These are phyloP conservation scores for Hippoglossus stenolepis DNA, from an alignment of 2,113 vertebrate species.

Conservation along the genomic window DNA sequence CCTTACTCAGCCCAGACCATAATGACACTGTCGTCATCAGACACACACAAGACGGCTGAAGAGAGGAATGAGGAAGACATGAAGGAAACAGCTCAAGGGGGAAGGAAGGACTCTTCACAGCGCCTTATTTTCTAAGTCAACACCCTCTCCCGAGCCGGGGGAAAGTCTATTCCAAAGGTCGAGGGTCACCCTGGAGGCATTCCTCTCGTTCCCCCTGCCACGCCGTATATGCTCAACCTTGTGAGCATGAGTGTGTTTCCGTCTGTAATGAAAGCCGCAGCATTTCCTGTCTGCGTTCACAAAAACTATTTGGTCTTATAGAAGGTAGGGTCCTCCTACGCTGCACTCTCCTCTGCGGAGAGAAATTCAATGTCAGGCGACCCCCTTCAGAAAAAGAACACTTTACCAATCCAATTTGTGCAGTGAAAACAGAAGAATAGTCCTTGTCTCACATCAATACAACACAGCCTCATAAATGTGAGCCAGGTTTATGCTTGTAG, in stretches of 20 bases:
- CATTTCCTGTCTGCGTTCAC: constrained; percentile 2
- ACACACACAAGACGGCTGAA: constrained; percentile 39
- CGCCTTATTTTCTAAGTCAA: constrained; percentile 78
- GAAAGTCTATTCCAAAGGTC: constrained; percentile 78
- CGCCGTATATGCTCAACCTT: constrained; percentile 39
- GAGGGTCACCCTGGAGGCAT: constrained; percentile 75
- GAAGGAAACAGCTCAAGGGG: constrained; percentile 64
- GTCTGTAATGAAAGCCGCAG: constrained; percentile 2
- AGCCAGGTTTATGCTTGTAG: not conserved
- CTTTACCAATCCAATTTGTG: constrained; percentile 11
- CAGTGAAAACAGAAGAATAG: not conserved
- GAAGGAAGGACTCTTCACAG: constrained; percentile 69
- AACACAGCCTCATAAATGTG: not conserved
- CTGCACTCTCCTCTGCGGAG: too few species aligned
- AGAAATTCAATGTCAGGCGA: constrained; percentile 24
- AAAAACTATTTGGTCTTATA: constrained; percentile 1
- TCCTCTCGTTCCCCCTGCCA: constrained; percentile 73
- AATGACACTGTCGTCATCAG: constrained; percentile 69
- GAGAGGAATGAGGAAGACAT: constrained; percentile 53
- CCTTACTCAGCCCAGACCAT: constrained; percentile 36
- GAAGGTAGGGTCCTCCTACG: not conserved
- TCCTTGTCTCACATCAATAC: constrained; percentile 19
- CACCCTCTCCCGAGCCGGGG: constrained; percentile 69
- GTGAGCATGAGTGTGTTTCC: constrained; percentile 4
- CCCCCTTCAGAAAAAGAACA: constrained; percentile 12